Base-by-base conservation (phyloP, 92 coral and sea anemone genomes). In the Porites lobata region DNA sequence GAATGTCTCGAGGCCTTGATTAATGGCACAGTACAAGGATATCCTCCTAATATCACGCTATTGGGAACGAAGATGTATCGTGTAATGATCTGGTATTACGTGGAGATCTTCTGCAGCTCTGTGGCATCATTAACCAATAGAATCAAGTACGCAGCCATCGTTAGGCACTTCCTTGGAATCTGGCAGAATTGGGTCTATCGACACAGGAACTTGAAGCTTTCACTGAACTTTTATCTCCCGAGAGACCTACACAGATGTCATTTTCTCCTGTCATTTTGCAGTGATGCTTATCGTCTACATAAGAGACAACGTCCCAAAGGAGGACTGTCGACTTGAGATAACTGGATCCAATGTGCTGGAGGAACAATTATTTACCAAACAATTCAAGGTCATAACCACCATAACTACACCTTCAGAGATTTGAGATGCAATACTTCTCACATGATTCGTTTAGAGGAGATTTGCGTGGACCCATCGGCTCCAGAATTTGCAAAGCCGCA, bases 201-300 rank as follows among this genome's bases (percentile, higher is more conserved):
- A 3, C 71, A 75, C 47, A 51, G 7, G 5, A 6, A 38, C 20
- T 65, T 85, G 50, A 72, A 20, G 57, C 58, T 90, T 14, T 10
- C 62, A 17, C 66, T 7, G 56, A 75, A 91, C 50, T 86, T 86
- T 91, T 70, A 82, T 91, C 26, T 29, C 84, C 43, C 72, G 79
- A 51, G 79, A 83, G 56, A 76, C 84, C 6, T 86, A 51, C 68
- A 47, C 17, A 20, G 90, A 85, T 66, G 70, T 79, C 24, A 43
- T 91, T 7, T 52, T 91, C 9, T 91, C 91, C 17, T 91, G 94
- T 59, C 94, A 86, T 58, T 91, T 78, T 73, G 80, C 94, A 5
- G 94, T 86, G 10, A 80, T 91, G 70, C 61, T 86, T 62, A 91
- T 81, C 22, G 69, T 83, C 65, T 85, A 80, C 66, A 84, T 85